Base-by-base conservation (phyloP, 2,113 vertebrate species). In the Propithecus coquereli region DNA sequence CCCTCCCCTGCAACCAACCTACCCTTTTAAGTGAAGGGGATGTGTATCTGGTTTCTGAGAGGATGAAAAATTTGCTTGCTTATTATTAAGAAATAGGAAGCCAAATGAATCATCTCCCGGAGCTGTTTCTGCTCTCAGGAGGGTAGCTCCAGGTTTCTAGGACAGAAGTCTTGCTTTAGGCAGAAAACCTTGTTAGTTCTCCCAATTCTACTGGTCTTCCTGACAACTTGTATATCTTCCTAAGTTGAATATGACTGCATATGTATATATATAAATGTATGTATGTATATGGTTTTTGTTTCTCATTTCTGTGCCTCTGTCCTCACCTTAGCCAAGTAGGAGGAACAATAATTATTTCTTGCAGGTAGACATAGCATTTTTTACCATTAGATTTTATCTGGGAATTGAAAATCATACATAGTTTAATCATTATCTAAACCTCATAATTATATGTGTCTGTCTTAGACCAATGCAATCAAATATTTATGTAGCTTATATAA, bases 21-120 rank as follows among this genome's bases (percentile, higher is more conserved):
- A 8, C 23, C 6, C 14, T 43, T 54, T 10, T 22, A 0, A 20
- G 2, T 7, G 17, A 25, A 2, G 0, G 16, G 17, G 22, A 12
- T 16, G 1, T 7, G 2, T 0, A 14, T 27, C 6, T 74, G 40
- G 5, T 65, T 63, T 76, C 54, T 25, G 12, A 68, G 43, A 91
- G 23, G 47, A 74, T 79, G 54, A 57, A 59, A 13, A 6, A 18
- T 9, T 25, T 23, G 0, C 23, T n/a, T 1, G 13, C 12, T 77
- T n/a, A 27, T 77, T 54, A 74, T 47, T 50, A 73, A 30, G 16
- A 8, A 23, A 71, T 9, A 45, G 54, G 45, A n/a, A 73, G 22
- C 2, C 32, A 37, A 23, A 30, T 52, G 40, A 91, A 37, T 40
- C 40, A 30, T 37, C 23, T 61, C n/a, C 8, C 2, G 9, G 61